Conservation (phyloP, 1,140 invertebrate species). For the Drosophila teissieri region DNA sequence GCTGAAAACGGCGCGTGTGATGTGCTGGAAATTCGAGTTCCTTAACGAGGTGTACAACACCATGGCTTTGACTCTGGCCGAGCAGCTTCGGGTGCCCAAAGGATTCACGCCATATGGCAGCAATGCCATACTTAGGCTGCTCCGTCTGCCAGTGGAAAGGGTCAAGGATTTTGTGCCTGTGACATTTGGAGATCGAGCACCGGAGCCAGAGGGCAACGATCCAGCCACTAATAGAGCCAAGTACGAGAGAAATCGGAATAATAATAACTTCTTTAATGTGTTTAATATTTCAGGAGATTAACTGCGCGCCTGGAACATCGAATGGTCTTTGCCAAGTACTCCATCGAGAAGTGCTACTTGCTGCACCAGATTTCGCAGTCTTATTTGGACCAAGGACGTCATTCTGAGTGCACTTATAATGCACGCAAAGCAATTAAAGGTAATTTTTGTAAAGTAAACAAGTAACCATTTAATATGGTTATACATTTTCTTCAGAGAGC, state of each 20-base stretch:
- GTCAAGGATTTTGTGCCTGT: slow-evolving; percentile 53
- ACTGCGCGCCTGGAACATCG: slow-evolving; percentile 57
- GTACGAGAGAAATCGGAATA: not conserved
- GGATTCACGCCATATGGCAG: not conserved
- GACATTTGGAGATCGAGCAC: slow-evolving; percentile 74
- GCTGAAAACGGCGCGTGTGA: slow-evolving; percentile 69
- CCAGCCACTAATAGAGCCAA: slow-evolving; percentile 18
- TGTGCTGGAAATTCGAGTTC: slow-evolving; percentile 83
- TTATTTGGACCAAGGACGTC: slow-evolving; percentile 59
- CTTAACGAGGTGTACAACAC: slow-evolving; percentile 78
- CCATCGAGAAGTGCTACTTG: slow-evolving; percentile 77
- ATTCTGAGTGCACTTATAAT: slow-evolving; percentile 70
- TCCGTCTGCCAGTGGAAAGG: slow-evolving; percentile 57
- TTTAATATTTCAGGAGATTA: slow-evolving; percentile 11
- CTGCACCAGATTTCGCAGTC: slow-evolving; percentile 57
- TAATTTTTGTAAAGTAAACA: not conserved
- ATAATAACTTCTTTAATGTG: not conserved
- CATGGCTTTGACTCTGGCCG: slow-evolving; percentile 60
- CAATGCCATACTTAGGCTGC: slow-evolving; percentile 20
- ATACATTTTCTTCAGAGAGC: slow-evolving; percentile 27
- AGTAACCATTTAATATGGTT: not conserved
- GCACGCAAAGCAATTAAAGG: slow-evolving; percentile 63
- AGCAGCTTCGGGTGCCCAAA: slow-evolving; percentile 50
- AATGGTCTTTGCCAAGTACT: slow-evolving; percentile 66
- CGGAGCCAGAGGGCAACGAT: slow-evolving; percentile 47